Evolutionary conservation across 2,113 vertebrate genomes (phyloP).

Genomic region (Zapus hudsonius): DNA sequence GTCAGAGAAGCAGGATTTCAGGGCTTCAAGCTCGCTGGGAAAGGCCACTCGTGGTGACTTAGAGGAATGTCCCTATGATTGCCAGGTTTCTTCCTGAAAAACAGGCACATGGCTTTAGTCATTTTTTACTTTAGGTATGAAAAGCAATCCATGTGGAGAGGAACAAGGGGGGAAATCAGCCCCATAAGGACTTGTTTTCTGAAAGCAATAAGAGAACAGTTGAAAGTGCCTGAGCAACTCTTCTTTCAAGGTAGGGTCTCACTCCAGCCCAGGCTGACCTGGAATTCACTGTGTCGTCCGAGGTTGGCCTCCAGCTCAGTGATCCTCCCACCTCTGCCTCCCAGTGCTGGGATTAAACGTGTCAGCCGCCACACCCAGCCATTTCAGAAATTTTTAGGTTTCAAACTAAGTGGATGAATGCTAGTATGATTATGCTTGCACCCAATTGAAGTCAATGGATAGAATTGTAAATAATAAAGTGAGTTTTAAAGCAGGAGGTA

Average conservation of each 20-base stretch:
- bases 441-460: slow-evolving; percentile 1
- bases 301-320: no score
- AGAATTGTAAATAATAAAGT: not conserved
- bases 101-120: slow-evolving; percentile 6
- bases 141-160: slow-evolving; percentile 25
- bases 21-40: not conserved
- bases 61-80: slow-evolving; percentile 36
- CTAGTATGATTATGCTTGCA: not conserved
- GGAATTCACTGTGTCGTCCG: no score
- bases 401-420: not conserved
- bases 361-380: no score
- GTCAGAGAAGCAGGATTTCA: not conserved
- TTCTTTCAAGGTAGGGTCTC: no score
- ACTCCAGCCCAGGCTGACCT: no score
- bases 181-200: slow-evolving; percentile 22
- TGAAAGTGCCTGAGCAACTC: slow-evolving; percentile 12
- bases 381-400: slow-evolving; percentile 29
- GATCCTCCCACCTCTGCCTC: no score
- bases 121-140: not conserved
- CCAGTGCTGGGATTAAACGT: no score
- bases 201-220: slow-evolving; percentile 22
- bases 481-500: not conserved
- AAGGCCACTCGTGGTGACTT: slow-evolving; percentile 34
- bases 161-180: not conserved
- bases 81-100: slow-evolving; percentile 55